Percentiles rank a stretch among this genome's conserved stretches.
phyloP scores from a whole-genome alignment of 1,140 invertebrate species.

The Danaus plexippus region DNA sequence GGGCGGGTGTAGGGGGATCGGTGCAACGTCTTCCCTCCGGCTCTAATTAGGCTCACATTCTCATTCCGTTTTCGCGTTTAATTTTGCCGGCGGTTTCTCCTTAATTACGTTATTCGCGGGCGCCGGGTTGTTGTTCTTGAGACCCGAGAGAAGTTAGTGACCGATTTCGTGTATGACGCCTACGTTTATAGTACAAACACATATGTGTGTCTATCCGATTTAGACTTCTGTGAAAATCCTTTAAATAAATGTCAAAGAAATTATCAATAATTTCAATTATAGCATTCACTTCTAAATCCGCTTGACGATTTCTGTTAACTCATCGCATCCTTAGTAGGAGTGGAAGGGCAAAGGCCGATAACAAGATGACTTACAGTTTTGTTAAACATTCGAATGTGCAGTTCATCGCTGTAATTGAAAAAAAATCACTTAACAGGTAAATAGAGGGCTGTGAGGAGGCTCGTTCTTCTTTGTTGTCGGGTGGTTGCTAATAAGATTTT shows the following conservation, averaged over 20 bases:
- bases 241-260: not conserved
- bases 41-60: constrained; percentile 73
- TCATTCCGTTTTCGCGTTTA: constrained; percentile 72
- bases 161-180: constrained; percentile 14
- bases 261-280: not conserved
- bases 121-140: constrained; percentile 28
- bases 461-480: constrained; percentile 57
- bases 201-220: too few species aligned
- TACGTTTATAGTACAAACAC: too few species aligned
- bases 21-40: constrained; percentile 43
- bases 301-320: constrained; percentile 23
- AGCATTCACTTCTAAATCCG: not conserved
- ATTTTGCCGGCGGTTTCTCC: constrained; percentile 68
- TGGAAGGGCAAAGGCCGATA: constrained; percentile 32
- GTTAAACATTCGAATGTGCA: constrained; percentile 53
- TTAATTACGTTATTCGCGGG: constrained; percentile 69
- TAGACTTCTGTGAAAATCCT: too few species aligned
- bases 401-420: constrained; percentile 67
- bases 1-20: constrained; percentile 1
- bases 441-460: constrained; percentile 50
- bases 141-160: constrained; percentile 19
- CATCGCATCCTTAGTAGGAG: constrained; percentile 41
- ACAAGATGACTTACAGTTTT: constrained; percentile 68
- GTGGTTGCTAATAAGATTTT: constrained; percentile 70
- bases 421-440: constrained; percentile 69